A percentile compares a stretch with the other conserved stretches of the same genome.
Conservation (phyloP, 2,797 vertebrate species). For the Selene dorsalis region DNA sequence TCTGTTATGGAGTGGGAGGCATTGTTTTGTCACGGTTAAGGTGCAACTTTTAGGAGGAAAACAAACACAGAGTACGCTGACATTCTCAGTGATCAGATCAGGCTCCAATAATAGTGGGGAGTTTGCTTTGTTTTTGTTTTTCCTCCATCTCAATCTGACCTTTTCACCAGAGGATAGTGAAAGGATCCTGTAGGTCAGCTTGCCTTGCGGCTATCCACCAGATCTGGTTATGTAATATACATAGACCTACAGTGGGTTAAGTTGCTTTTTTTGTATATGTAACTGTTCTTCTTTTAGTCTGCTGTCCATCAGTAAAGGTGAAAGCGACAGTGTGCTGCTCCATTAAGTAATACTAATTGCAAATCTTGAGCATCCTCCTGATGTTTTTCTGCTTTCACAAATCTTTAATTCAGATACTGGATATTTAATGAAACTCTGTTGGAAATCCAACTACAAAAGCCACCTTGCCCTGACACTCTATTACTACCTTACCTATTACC, state of each 20-base stretch:
- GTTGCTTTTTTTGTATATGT: neutral
- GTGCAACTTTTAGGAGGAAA: constrained; percentile 68
- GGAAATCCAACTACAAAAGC: constrained; percentile 6
- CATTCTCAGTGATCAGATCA: constrained; percentile 40
- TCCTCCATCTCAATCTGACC: constrained; percentile 54
- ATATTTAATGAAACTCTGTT: neutral
- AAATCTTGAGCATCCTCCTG: neutral
- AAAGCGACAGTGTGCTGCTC: neutral
- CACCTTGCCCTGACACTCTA: neutral
- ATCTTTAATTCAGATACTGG: neutral
- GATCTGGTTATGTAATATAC: constrained; percentile 37
- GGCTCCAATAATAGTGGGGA: constrained; percentile 42
- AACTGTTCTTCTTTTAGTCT: neutral
- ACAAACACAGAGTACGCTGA: constrained; percentile 56
- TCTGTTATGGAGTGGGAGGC: constrained; percentile 76
- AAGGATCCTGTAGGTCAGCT: constrained; percentile 22
- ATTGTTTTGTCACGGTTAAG: constrained; percentile 73
- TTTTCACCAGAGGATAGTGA: constrained; percentile 20
- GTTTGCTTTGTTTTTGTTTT: constrained; percentile 73
- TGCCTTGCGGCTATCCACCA: constrained; percentile 18
- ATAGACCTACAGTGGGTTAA: neutral
- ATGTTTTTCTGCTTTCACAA: neutral
- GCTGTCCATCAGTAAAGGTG: neutral
- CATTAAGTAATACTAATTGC: neutral
- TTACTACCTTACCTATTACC: constrained; percentile 14